Evolutionary conservation across 2,797 vertebrate genomes (phyloP).

Genomic region (Notolabrus celidotus): DNA sequence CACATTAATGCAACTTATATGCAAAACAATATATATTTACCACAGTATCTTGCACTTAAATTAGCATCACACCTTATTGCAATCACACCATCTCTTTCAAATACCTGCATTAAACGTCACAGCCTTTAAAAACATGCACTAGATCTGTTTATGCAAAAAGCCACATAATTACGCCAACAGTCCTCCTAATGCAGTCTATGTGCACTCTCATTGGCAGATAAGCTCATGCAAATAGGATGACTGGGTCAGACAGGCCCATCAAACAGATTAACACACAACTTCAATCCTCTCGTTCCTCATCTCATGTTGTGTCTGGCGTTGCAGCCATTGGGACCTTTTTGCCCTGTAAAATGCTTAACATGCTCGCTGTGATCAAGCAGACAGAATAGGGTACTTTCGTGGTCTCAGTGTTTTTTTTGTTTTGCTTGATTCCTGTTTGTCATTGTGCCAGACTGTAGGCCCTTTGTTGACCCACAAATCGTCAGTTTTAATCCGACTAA

Average conservation of each 20-base stretch:
- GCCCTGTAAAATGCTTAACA: constrained; percentile 24
- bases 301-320: constrained; percentile 58
- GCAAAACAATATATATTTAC: no score
- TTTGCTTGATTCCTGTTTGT: constrained; percentile 41
- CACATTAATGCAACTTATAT: neutral
- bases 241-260: constrained; percentile 72
- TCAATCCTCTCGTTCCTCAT: constrained; percentile 64
- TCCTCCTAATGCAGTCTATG: constrained; percentile 45
- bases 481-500: constrained; percentile 77
- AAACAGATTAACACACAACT: constrained; percentile 75
- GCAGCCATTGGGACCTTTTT: constrained; percentile 42
- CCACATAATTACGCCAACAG: constrained; percentile 45
- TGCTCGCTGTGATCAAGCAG: constrained; percentile 11
- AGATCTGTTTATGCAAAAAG: constrained; percentile 43
- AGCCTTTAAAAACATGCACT: neutral
- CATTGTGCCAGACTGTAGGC: constrained; percentile 46
- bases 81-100: neutral
- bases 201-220: constrained; percentile 77
- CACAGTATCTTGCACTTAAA: no score
- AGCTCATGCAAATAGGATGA: constrained; percentile 81
- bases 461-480: constrained; percentile 76
- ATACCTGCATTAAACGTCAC: neutral
- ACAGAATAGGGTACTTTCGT: neutral
- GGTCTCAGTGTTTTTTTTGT: constrained; percentile 29
- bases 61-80: no score